Conservation (phyloP, 2,113 vertebrate species). For the Megaceryle maxima region DNA sequence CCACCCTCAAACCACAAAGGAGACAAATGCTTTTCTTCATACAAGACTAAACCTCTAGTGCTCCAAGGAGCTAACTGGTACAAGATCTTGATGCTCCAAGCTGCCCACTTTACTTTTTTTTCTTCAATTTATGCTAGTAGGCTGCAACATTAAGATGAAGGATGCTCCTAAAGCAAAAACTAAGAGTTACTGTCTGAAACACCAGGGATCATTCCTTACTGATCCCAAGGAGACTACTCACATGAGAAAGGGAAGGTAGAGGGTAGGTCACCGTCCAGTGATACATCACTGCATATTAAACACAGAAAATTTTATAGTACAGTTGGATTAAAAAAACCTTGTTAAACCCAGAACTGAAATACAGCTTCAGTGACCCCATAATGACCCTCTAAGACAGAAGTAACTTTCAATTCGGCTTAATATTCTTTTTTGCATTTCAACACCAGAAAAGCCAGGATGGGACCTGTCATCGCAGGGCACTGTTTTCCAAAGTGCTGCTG, state of each 20-base stretch:
- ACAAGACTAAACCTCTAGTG: not conserved
- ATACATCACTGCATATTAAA: not conserved
- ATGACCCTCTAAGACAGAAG: not conserved
- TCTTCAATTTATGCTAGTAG: not conserved
- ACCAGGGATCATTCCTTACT: not conserved
- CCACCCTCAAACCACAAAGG: not conserved
- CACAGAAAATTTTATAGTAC: not conserved
- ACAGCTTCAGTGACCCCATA: not conserved
- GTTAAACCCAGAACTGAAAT: not conserved
- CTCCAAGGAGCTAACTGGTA: not conserved
- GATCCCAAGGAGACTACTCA: not conserved
- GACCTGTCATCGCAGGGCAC: not conserved
- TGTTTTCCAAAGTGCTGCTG: not conserved
- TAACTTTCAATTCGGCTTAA: not conserved
- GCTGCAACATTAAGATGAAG: not conserved
- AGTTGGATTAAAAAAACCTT: not conserved
- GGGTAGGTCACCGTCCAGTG: not conserved
- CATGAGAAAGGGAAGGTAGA: not conserved
- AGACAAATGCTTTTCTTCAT: not conserved
- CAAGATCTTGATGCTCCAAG: not conserved
- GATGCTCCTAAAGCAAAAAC: not conserved
- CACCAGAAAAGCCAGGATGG: not conserved
- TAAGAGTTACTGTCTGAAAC: not conserved
- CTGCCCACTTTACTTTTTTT: not conserved
- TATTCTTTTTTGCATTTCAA: not conserved